Conservation (phyloP, 2,113 vertebrate species). For the Stegostoma tigrinum region DNA sequence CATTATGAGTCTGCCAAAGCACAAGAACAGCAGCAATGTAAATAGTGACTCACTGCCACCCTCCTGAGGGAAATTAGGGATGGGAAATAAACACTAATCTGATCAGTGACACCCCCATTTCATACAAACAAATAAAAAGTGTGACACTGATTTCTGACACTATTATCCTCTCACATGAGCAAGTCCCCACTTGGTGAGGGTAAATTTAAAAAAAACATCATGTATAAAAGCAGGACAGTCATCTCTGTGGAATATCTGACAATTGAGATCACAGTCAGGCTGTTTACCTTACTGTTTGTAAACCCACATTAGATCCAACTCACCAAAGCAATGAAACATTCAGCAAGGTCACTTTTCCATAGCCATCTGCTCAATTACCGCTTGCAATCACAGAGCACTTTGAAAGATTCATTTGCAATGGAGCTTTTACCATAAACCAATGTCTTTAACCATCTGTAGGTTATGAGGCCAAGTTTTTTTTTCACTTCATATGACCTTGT, state of each 20-base stretch:
- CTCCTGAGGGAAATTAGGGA: too few relatives aligned
- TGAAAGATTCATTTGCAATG: neutral
- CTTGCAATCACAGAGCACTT: neutral
- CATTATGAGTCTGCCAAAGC: too few relatives aligned
- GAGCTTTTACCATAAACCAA: neutral
- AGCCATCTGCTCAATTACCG: neutral
- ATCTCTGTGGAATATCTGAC: neutral
- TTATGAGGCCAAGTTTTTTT: neutral
- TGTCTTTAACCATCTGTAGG: neutral
- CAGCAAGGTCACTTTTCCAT: slow-evolving; percentile 11
- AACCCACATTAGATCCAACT: neutral
- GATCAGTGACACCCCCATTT: too few relatives aligned
- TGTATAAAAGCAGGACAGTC: neutral
- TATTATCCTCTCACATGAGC: neutral
- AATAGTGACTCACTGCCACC: too few relatives aligned
- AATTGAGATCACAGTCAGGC: neutral
- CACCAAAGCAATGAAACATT: neutral
- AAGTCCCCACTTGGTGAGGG: neutral
- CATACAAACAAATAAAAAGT: too few relatives aligned
- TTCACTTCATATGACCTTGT: neutral
- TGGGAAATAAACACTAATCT: too few relatives aligned
- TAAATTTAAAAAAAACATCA: neutral
- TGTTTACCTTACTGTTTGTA: neutral
- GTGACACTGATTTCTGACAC: neutral
- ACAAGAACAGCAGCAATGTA: too few relatives aligned